Conservation (phyloP, 30 jellyfish, hydroid and myxozoan species). For the Cassiopea xamachana region DNA sequence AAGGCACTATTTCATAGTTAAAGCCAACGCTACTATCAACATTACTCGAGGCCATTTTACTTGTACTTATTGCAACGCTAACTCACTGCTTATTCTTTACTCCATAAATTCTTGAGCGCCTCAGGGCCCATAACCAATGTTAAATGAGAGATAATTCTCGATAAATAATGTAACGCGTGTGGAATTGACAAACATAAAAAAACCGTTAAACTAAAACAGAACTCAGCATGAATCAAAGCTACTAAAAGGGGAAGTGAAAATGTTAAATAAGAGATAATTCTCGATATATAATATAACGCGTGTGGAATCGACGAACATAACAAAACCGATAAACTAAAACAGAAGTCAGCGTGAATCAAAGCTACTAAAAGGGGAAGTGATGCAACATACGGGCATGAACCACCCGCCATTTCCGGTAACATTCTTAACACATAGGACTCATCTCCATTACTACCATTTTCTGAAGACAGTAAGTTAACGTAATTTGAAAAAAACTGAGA, state of each 20-base stretch:
- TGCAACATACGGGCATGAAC: neutral
- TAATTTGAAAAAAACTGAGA: too few relatives aligned
- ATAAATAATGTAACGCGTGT: neutral
- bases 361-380: neutral
- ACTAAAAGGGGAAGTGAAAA: too few relatives aligned
- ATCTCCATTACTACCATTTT: too few relatives aligned
- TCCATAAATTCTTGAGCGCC: neutral
- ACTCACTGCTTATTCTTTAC: neutral
- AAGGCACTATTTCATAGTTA: neutral
- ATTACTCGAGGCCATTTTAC: neutral
- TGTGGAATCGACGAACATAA: too few relatives aligned
- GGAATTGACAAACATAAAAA: neutral
- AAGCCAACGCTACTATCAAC: neutral
- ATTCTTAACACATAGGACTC: too few relatives aligned
- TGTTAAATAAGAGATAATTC: too few relatives aligned
- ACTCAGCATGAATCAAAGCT: too few relatives aligned
- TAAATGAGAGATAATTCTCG: neutral
- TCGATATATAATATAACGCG: too few relatives aligned
- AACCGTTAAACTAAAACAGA: too few relatives aligned
- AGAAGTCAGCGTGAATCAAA: neutral
- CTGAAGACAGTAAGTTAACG: too few relatives aligned
- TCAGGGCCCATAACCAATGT: neutral
- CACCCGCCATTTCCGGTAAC: neutral
- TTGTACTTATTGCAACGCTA: neutral
- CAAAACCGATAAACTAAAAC: neutral